Evolutionary conservation across 2,113 vertebrate species (phyloP).

Genomic region (Alosa alosa): DNA sequence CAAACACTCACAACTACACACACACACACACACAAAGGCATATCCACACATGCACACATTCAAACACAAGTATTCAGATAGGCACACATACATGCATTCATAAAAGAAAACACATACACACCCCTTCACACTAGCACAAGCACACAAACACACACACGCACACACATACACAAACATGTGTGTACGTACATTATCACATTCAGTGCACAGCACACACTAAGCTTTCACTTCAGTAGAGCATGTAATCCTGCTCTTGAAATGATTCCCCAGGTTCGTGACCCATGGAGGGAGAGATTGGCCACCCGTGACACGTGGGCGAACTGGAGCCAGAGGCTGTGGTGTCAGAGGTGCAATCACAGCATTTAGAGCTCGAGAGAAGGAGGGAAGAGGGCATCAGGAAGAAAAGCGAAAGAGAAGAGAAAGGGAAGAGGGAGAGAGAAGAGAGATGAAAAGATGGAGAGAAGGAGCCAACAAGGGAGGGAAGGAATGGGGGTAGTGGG

Average conservation of each 20-base stretch:
- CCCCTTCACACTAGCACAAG: too few relatives aligned
- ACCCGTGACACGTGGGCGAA: constrained; percentile 35
- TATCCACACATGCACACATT: not conserved
- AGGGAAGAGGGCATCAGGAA: too few relatives aligned
- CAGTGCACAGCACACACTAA: not conserved
- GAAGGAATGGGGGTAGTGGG: not conserved
- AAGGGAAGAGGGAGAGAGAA: not conserved
- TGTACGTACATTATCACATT: too few relatives aligned
- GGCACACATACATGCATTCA: not conserved
- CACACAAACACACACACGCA: not conserved
- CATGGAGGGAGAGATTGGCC: constrained; percentile 26
- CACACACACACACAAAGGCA: not conserved
- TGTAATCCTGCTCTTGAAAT: not conserved
- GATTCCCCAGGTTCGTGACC: not conserved
- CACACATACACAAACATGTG: not conserved
- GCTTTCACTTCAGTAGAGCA: not conserved
- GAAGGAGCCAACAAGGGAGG: not conserved
- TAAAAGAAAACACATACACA: not conserved
- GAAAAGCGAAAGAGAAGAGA: constrained; percentile 9
- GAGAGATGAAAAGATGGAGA: not conserved
- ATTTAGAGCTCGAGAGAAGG: constrained; percentile 37
- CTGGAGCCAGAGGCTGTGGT: constrained; percentile 40
- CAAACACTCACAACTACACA: not conserved
- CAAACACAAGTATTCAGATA: not conserved
- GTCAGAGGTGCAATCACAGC: constrained; percentile 49